These are phyloP conservation scores for Forbesichthys agassizii DNA, from an alignment of 2,113 vertebrate genomes.

Conservation along the genomic window DNA sequence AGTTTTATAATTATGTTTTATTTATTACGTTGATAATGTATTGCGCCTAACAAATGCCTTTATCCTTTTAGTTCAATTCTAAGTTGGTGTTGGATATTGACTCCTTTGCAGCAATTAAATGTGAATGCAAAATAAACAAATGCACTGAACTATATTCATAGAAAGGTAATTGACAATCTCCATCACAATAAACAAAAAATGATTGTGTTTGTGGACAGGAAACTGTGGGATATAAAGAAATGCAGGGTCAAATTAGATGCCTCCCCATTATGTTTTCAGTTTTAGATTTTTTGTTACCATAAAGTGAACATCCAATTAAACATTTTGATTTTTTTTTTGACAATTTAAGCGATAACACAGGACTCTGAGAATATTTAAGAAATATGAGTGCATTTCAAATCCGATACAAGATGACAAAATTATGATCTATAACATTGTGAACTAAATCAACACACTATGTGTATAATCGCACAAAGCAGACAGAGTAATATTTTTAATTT, in stretches of 20 bases:
- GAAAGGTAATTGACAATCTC: not conserved
- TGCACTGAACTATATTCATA: not conserved
- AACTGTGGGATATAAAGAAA: conserved; percentile 10
- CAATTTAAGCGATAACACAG: conserved; percentile 55
- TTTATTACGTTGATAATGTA: conserved; percentile 27
- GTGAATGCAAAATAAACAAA: not conserved
- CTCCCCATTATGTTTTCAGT: conserved; percentile 6
- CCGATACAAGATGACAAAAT: conserved; percentile 59
- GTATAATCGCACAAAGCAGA: conserved; percentile 20
- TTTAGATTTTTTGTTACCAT: not conserved
- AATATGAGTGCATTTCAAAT: conserved; percentile 68
- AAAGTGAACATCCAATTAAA: conserved; percentile 61
- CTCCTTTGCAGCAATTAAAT: not conserved
- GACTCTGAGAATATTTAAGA: conserved; percentile 59
- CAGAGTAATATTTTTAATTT: conserved; percentile 1
- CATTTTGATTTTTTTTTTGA: conserved; percentile 43
- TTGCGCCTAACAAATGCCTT: not conserved
- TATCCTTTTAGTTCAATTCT: not conserved
- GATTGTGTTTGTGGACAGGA: not conserved
- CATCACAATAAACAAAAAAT: not conserved
- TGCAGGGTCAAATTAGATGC: conserved; percentile 16
- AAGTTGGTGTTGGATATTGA: not conserved
- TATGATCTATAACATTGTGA: conserved; percentile 44
- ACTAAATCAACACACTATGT: not conserved
- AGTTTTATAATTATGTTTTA: conserved; percentile 25